Percentiles rank a stretch among this genome's conserved stretches.
These are phyloP conservation scores for Leptogaster cylindrica DNA, from an alignment of 2,888 invertebrate species.

Conservation along the genomic window DNA sequence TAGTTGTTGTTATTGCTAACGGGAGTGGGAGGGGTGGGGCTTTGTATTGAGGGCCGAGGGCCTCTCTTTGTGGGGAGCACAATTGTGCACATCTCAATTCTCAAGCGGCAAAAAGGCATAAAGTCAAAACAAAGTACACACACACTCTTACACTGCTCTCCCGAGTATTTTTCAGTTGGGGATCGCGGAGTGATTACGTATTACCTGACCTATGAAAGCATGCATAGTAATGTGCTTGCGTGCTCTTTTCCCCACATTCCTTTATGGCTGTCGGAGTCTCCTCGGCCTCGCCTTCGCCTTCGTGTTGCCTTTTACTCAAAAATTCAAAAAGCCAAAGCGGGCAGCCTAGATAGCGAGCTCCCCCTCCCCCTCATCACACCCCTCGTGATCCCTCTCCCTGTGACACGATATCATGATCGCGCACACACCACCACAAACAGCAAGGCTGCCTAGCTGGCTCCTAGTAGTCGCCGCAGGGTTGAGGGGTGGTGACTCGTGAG, in stretches of 20 bases:
- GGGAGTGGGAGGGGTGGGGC: constrained; percentile 7
- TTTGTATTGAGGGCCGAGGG: too few species aligned
- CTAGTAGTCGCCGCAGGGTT: constrained; percentile 11
- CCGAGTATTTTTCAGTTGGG: too few species aligned
- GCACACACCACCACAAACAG: too few species aligned
- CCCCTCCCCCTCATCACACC: not conserved
- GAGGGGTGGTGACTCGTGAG: too few species aligned
- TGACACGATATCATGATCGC: too few species aligned
- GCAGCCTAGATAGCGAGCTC: not conserved
- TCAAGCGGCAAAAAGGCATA: constrained; percentile 24
- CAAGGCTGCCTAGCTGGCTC: not conserved
- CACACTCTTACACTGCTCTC: not conserved
- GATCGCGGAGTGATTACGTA: constrained; percentile 18
- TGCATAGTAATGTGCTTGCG: constrained; percentile 17
- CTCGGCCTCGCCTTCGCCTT: not conserved
- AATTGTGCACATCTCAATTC: too few species aligned
- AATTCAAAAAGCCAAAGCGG: not conserved
- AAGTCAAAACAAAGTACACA: constrained; percentile 31
- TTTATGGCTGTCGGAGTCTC: not conserved
- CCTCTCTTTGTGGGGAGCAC: too few species aligned
- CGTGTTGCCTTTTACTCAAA: not conserved
- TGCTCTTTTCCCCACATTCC: not conserved
- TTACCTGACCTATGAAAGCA: constrained; percentile 33
- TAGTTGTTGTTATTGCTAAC: not conserved
- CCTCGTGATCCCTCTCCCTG: not conserved